A percentile compares a stretch with the other conserved stretches of the same genome.
Evolutionary conservation across 2,797 vertebrate genomes (phyloP).

Genomic region (Eulemur albifrons): DNA sequence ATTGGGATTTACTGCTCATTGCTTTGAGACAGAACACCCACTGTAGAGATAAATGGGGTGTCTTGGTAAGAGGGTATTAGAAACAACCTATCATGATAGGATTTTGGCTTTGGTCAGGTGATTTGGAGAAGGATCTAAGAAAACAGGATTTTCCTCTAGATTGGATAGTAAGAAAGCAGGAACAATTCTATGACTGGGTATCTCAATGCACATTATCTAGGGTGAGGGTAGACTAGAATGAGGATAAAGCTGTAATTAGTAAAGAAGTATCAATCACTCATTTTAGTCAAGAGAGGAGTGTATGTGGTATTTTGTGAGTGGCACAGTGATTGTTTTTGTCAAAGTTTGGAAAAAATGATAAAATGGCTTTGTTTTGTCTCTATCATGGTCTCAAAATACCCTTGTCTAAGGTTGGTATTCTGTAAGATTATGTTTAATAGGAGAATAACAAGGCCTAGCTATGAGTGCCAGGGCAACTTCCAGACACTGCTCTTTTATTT

Average conservation of each 20-base stretch:
- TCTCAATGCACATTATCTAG: not conserved
- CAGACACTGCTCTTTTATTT: not conserved
- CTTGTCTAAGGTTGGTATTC: not conserved
- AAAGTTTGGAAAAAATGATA: not conserved
- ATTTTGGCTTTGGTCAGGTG: not conserved
- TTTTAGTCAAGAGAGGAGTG: not conserved
- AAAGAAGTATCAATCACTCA: not conserved
- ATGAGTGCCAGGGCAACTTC: not conserved
- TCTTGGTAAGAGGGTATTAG: not conserved
- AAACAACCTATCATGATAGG: not conserved
- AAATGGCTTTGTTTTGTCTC: not conserved
- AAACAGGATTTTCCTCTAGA: not conserved
- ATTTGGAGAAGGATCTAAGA: not conserved
- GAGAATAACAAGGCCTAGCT: not conserved
- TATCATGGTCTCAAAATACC: not conserved
- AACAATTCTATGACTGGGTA: not conserved
- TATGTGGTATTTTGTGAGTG: not conserved
- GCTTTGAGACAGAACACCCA: not conserved
- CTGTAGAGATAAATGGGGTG: accelerated
- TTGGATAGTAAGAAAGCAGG: not conserved
- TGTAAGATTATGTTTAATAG: not conserved
- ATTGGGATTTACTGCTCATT: not conserved
- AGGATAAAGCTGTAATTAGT: not conserved
- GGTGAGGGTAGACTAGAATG: not conserved
- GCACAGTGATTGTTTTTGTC: not conserved